Evolutionary conservation across 2,113 vertebrate genomes (phyloP).

Genomic region (Tetraodon nigroviridis): DNA sequence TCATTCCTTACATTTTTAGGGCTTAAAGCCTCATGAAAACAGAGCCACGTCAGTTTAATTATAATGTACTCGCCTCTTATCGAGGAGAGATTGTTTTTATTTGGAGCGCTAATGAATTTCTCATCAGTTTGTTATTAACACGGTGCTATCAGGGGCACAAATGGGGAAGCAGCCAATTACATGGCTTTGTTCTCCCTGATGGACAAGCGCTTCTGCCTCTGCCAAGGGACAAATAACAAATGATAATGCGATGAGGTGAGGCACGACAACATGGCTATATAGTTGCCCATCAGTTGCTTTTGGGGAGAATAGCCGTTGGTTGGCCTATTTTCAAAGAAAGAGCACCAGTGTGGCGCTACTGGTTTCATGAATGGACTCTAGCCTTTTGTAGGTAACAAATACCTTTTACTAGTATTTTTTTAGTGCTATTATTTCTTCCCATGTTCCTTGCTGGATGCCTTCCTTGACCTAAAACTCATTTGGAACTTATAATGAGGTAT

Average conservation of each 20-base stretch:
- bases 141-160: slow-evolving; percentile 63
- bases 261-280: slow-evolving; percentile 25
- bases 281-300: slow-evolving; percentile 12
- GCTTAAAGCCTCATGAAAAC: slow-evolving; percentile 69
- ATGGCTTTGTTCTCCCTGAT: slow-evolving; percentile 65
- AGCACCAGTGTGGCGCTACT: no score
- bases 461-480: slow-evolving; percentile 51
- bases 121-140: slow-evolving; percentile 78
- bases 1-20: slow-evolving; percentile 57
- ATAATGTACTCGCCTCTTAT: slow-evolving; percentile 68
- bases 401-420: not conserved
- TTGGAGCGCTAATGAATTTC: slow-evolving; percentile 77
- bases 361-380: not conserved
- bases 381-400: not conserved
- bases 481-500: slow-evolving; percentile 62
- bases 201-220: slow-evolving; percentile 60
- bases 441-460: slow-evolving; percentile 35
- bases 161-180: slow-evolving; percentile 69
- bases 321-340: slow-evolving; percentile 1
- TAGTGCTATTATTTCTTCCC: not conserved
- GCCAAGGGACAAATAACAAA: slow-evolving; percentile 51
- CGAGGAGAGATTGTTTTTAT: slow-evolving; percentile 74
- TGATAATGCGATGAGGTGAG: slow-evolving; percentile 30
- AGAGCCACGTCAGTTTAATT: slow-evolving; percentile 73
- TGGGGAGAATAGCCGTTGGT: slow-evolving; percentile 3